Conservation (phyloP, 2,888 invertebrate species). For the Steinernema hermaphroditum region DNA sequence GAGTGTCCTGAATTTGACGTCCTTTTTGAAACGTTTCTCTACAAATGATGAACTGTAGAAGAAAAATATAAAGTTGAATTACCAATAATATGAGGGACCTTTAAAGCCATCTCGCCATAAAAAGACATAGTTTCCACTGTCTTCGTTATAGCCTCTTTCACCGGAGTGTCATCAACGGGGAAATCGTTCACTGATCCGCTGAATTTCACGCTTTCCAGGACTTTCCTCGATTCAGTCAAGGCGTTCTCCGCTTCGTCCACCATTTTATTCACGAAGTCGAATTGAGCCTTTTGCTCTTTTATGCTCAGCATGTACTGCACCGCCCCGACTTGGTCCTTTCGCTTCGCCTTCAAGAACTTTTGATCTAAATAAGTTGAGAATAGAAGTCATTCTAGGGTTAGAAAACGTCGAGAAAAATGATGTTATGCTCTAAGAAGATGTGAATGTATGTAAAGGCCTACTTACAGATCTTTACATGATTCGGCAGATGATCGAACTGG, state of each 20-base stretch:
- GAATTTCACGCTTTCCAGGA: slow-evolving; percentile 23
- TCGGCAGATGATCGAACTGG: not conserved
- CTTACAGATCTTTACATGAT: slow-evolving; percentile 8
- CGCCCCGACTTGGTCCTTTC: slow-evolving; percentile 22
- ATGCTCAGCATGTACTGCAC: slow-evolving; percentile 15
- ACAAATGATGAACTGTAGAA: too few relatives aligned
- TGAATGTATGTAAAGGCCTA: too few relatives aligned
- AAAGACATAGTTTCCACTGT: slow-evolving; percentile 32
- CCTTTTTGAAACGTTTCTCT: not conserved
- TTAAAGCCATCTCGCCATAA: slow-evolving; percentile 28
- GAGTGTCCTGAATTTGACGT: slow-evolving; percentile 15
- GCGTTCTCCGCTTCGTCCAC: not conserved
- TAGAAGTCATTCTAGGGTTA: too few relatives aligned
- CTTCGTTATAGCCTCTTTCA: slow-evolving; percentile 26
- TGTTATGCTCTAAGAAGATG: too few relatives aligned
- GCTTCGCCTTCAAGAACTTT: slow-evolving; percentile 25
- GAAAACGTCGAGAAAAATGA: too few relatives aligned
- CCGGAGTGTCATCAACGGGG: slow-evolving; percentile 26
- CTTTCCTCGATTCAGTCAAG: not conserved
- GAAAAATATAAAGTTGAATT: not conserved
- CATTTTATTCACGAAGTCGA: slow-evolving; percentile 29
- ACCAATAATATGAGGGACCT: slow-evolving; percentile 27
- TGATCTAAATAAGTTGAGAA: slow-evolving; percentile 33
- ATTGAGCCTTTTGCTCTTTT: not conserved
- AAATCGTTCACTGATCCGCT: slow-evolving; percentile 18